Evolutionary conservation across 2,888 invertebrate species (phyloP).

Genomic region (Dysmachus trigonus): DNA sequence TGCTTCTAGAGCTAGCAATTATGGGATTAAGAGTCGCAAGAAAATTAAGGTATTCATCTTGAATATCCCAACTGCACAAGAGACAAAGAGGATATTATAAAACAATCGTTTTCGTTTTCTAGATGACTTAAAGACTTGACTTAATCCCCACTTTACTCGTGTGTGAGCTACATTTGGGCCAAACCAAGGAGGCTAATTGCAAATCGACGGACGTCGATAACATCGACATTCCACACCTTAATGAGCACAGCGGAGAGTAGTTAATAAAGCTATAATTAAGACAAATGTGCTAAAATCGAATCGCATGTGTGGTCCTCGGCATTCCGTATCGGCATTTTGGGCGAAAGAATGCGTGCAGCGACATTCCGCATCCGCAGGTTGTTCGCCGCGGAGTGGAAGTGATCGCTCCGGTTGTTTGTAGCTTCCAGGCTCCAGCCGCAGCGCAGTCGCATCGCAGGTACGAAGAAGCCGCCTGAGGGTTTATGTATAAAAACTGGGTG

Average conservation of each 20-base stretch:
- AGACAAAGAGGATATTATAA: not conserved
- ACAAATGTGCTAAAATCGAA: conserved; percentile 42
- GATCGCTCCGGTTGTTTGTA: not conserved
- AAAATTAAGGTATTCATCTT: not conserved
- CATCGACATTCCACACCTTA: not conserved
- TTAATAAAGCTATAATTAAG: conserved; percentile 44
- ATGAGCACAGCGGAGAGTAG: conserved; percentile 1
- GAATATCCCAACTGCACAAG: not conserved
- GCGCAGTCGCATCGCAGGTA: not conserved
- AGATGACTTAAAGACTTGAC: not conserved
- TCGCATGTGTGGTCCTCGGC: conserved; percentile 25
- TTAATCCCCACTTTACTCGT: not conserved
- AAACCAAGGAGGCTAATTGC: not conserved
- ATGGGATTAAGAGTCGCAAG: too few relatives aligned
- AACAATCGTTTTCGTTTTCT: not conserved
- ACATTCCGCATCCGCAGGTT: conserved; percentile 49
- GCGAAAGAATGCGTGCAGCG: conserved; percentile 51
- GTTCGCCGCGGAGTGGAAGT: conserved; percentile 48
- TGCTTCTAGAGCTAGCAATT: too few relatives aligned
- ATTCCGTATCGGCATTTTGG: conserved; percentile 43
- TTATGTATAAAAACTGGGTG: conserved; percentile 18
- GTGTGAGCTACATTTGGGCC: not conserved
- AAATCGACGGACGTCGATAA: not conserved
- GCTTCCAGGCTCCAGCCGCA: not conserved
- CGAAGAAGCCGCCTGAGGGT: not conserved